phyloP scores from a whole-genome alignment of 2,113 vertebrate species.

The Carassius carassius region DNA sequence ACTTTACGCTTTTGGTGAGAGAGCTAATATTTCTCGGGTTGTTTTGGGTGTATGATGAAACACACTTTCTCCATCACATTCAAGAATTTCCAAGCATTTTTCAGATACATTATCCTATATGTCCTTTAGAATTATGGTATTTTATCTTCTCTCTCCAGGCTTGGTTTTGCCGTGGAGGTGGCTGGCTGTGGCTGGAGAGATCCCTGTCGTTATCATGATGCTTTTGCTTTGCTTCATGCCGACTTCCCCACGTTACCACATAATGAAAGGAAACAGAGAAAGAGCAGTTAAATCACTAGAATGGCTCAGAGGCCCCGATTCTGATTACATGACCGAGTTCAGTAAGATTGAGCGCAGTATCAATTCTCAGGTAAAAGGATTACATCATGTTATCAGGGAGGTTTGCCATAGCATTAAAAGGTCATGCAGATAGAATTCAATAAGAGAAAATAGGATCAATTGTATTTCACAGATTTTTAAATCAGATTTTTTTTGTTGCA shows the following conservation, averaged over 20 bases:
- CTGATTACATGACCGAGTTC: conserved; percentile 75
- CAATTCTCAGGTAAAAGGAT: conserved; percentile 70
- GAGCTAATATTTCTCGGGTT: neutral
- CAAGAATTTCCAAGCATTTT: neutral
- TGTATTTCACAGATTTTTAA: neutral
- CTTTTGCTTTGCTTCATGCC: conserved; percentile 88
- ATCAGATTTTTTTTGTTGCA: neutral
- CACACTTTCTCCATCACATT: neutral
- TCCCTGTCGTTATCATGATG: conserved; percentile 82
- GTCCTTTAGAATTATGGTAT: neutral
- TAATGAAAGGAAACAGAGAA: conserved; percentile 76
- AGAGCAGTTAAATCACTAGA: conserved; percentile 77
- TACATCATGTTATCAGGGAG: neutral
- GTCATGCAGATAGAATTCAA: neutral
- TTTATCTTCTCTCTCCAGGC: conserved; percentile 67
- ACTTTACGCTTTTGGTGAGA: conserved; percentile 85
- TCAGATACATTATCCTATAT: neutral
- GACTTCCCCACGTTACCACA: conserved; percentile 88
- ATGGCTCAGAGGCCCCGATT: conserved; percentile 83
- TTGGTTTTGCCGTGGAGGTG: conserved; percentile 88
- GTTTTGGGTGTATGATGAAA: neutral
- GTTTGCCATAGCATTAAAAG: neutral
- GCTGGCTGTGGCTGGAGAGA: conserved; percentile 84
- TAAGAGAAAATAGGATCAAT: neutral
- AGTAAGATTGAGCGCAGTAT: conserved; percentile 77